Percentiles rank a stretch among this genome's conserved stretches.
These are phyloP conservation scores for Lasioglossum oenotherae DNA, from an alignment of 2,888 invertebrate species.

Conservation along the genomic window DNA sequence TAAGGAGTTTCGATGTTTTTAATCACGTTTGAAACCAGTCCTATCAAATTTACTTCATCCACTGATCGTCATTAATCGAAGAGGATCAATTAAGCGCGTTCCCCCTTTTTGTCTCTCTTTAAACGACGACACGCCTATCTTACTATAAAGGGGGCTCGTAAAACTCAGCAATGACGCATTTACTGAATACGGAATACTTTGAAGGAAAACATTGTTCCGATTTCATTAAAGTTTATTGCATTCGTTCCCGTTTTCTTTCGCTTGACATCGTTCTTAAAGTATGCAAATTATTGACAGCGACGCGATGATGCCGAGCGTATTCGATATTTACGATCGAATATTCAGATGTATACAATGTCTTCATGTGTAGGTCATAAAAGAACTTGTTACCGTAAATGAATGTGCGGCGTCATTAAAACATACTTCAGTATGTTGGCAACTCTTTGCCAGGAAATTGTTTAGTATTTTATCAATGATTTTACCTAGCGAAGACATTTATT, in stretches of 20 bases:
- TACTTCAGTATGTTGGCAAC: background rate
- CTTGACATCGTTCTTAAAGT: background rate
- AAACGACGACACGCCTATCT: constrained; percentile 25
- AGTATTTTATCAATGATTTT: too few relatives aligned
- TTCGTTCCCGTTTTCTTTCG: background rate
- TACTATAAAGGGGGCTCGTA: constrained; percentile 7
- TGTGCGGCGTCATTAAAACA: background rate
- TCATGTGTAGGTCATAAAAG: background rate
- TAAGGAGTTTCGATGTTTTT: background rate
- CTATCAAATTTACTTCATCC: constrained; percentile 52
- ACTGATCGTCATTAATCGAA: constrained; percentile 66
- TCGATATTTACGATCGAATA: background rate
- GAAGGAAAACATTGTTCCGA: constrained; percentile 17
- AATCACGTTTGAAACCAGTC: constrained; percentile 53
- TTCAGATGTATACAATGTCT: background rate
- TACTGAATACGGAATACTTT: background rate
- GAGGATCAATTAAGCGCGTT: constrained; percentile 65
- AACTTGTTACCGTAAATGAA: background rate
- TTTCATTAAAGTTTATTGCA: constrained; percentile 6
- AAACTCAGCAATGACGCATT: constrained; percentile 1
- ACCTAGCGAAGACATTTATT: too few relatives aligned
- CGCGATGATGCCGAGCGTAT: background rate
- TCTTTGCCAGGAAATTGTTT: background rate
- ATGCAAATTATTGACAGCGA: background rate
- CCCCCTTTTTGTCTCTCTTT: constrained; percentile 37